Conservation (phyloP, 2,113 vertebrate genomes). For the Epinephelus fuscoguttatus region DNA sequence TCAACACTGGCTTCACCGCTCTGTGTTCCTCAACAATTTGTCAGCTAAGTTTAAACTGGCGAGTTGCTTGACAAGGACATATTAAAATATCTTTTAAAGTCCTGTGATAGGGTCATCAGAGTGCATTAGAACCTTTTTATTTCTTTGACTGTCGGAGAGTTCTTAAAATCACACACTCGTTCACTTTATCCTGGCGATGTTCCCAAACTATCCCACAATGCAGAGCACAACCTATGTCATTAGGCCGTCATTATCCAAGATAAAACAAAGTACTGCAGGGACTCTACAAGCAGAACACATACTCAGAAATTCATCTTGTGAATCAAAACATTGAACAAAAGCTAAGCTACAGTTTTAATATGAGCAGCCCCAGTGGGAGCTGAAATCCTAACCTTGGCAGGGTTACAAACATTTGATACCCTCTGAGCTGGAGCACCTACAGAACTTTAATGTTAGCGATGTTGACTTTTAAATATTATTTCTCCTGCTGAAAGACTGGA, state of each 20-base stretch:
- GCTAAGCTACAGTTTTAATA: constrained; percentile 24
- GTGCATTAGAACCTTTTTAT: constrained; percentile 17
- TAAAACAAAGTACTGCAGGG: not conserved
- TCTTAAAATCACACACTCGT: not conserved
- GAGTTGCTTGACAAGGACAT: not conserved
- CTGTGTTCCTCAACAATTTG: too few species aligned
- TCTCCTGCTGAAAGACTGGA: constrained; percentile 37
- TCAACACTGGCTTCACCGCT: not conserved
- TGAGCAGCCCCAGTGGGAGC: constrained; percentile 1
- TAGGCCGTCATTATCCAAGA: not conserved
- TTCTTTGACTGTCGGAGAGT: not conserved
- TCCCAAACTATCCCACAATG: constrained; percentile 17
- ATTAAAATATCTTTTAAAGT: not conserved
- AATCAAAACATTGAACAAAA: constrained; percentile 18
- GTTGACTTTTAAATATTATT: constrained; percentile 34
- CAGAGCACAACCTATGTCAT: not conserved
- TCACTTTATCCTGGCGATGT: not conserved
- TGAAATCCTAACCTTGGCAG: constrained; percentile 40
- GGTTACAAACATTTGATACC: constrained; percentile 25
- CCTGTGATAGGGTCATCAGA: not conserved
- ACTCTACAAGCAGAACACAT: not conserved
- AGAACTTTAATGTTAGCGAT: constrained; percentile 18
- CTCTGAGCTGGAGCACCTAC: not conserved
- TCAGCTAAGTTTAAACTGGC: not conserved
- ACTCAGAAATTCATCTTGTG: not conserved